Base-by-base conservation (phyloP, 2,888 invertebrate genomes). In the Suillia variegata region DNA sequence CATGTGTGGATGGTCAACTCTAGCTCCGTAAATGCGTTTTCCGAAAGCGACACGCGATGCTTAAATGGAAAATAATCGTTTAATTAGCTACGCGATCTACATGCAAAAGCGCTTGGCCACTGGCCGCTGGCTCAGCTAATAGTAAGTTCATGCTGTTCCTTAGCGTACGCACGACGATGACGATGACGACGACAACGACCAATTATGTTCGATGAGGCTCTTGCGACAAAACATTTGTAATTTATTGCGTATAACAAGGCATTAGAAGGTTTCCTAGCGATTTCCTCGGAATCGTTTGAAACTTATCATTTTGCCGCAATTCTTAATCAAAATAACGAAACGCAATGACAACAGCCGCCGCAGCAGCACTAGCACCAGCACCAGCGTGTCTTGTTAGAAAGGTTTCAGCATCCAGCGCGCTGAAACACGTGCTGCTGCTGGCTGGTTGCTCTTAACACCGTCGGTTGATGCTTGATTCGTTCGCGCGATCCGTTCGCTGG, bases 1-100 rank as follows among this genome's bases (percentile, higher is more conserved):
- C 38, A 38, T 38, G 38, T 4, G 38, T n/a, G n/a, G 38, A n/a
- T 4, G 38, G 31, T 31, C 31, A n/a, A n/a, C n/a, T 38, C 38
- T 13, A 38, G 15, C 15, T 31, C 31, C 38, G 38, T 3, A 38
- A 38, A 38, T 5, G 26, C 5, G 38, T 38, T 38, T 8, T 12
- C 12, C 6, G 3, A 38, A n/a, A 13, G n/a, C 10, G 38, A 38
- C 38, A 38, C n/a, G 38, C 38, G 38, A 10, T 4, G 6, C 45
- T 17, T 45, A 45, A 45, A 68, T 65, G 68, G 68, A 64, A 65
- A 67, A 69, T 70, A 68, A 74, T 69, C 69, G 69, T 70, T 79
- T 79, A 79, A 79, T 79, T 79, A 79, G 77, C 76, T 78, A 79
- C 79, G 79, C 78, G 74, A 67, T 59, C 62, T 63, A 71, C 76